phyloP scores from a whole-genome alignment of 2,888 invertebrate species.

The Loripinus fragilis region DNA sequence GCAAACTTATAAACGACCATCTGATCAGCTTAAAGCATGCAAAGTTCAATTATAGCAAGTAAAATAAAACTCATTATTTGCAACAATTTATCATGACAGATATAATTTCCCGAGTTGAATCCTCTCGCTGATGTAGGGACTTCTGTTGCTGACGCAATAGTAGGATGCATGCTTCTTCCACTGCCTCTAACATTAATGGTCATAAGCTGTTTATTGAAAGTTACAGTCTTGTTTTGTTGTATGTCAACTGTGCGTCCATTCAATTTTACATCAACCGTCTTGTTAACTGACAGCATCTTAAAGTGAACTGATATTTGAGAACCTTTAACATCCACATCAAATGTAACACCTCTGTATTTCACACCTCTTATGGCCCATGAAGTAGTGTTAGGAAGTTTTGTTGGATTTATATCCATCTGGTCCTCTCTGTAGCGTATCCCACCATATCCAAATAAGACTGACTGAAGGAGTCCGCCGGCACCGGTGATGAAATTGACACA shows the following conservation, averaged over 20 bases:
- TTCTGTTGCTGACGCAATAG: no score
- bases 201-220: background rate
- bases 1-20: no score
- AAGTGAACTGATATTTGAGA: background rate
- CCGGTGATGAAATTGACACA: constrained; percentile 83
- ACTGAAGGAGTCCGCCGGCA: constrained; percentile 83
- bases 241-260: background rate
- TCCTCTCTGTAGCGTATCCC: constrained; percentile 75
- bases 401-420: constrained; percentile 62
- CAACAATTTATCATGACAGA: no score
- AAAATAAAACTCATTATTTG: no score
- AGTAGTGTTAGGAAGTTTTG: constrained; percentile 68
- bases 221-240: background rate
- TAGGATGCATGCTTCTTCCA: no score
- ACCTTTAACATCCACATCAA: constrained; percentile 25
- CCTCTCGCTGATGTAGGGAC: no score
- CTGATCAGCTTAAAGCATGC: no score
- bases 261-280: background rate
- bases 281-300: background rate
- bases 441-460: constrained; percentile 82
- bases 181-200: background rate
- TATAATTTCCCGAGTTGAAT: no score
- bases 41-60: no score
- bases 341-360: constrained; percentile 46
- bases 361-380: constrained; percentile 48